These are phyloP conservation scores for Gnatocerus cornutus DNA, from an alignment of 2,888 invertebrate species.

Conservation along the genomic window DNA sequence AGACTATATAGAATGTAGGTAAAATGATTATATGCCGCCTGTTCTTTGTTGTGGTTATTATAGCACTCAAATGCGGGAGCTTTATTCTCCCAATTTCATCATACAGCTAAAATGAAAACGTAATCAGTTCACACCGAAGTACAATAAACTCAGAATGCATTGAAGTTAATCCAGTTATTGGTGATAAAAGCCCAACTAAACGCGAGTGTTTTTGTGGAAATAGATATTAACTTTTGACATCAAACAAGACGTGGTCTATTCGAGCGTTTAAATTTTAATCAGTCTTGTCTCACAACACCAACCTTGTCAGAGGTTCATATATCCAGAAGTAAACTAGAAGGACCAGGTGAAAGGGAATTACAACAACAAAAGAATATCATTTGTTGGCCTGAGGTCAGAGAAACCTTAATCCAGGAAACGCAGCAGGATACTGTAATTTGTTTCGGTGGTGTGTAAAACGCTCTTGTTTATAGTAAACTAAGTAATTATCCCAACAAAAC, in stretches of 20 bases:
- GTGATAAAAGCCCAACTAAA: too few relatives aligned
- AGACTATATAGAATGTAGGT: too few relatives aligned
- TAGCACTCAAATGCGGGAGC: too few relatives aligned
- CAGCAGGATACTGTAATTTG: conserved; percentile 16
- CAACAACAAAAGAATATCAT: conserved; percentile 34
- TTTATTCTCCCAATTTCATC: too few relatives aligned
- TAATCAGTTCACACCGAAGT: too few relatives aligned
- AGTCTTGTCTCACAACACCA: conserved; percentile 20
- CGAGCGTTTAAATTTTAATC: conserved; percentile 40
- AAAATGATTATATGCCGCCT: too few relatives aligned
- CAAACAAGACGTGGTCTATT: conserved; percentile 13
- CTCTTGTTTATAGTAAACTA: background rate
- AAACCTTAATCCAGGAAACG: background rate
- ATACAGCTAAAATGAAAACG: too few relatives aligned
- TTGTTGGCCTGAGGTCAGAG: conserved; percentile 12
- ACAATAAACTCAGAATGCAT: too few relatives aligned
- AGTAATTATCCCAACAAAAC: background rate
- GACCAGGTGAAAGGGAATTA: conserved; percentile 29
- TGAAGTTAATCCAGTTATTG: too few relatives aligned
- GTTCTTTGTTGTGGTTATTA: too few relatives aligned
- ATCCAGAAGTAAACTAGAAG: conserved; percentile 35
- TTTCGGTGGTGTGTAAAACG: conserved; percentile 3
- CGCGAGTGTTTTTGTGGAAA: too few relatives aligned
- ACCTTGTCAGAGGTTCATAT: conserved; percentile 33
- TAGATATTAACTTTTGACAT: too few relatives aligned